Percentiles rank a stretch among this genome's conserved stretches.
Conservation (phyloP, 2,888 invertebrate species). For the Rhaphigaster nebulosa region DNA sequence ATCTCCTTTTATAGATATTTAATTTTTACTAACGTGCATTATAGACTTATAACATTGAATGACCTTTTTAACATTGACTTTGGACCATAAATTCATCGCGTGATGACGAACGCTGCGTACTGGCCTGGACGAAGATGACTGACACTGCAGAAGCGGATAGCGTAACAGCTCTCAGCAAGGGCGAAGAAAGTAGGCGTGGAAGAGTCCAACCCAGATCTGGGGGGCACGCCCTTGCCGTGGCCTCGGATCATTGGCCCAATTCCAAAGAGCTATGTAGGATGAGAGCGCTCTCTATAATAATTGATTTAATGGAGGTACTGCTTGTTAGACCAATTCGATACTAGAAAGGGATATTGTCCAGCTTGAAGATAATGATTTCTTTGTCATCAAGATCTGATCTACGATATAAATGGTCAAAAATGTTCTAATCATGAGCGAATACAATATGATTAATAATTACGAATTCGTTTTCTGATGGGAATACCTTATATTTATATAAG, state of each 20-base stretch:
- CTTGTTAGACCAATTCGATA: neutral
- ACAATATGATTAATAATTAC: no score
- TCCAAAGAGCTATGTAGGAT: slow-evolving; percentile 12
- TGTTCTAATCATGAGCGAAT: neutral
- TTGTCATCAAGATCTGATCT: neutral
- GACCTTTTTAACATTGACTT: neutral
- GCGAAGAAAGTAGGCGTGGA: slow-evolving; percentile 31
- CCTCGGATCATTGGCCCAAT: neutral
- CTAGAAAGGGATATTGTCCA: neutral
- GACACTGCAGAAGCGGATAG: neutral
- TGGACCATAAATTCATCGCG: neutral
- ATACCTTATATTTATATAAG: no score
- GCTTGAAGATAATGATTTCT: neutral
- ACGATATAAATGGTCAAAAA: neutral
- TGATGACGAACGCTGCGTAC: neutral
- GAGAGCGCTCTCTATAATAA: neutral
- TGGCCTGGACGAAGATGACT: neutral
- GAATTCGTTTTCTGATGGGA: no score
- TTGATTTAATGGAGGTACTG: neutral
- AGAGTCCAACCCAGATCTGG: slow-evolving; percentile 1
- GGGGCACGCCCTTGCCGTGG: neutral
- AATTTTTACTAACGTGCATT: neutral
- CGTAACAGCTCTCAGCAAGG: neutral
- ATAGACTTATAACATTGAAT: neutral
- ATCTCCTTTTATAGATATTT: neutral